Evolutionary conservation across 2,888 invertebrate species (phyloP).

Genomic region (Rhyacophila evoluta): DNA sequence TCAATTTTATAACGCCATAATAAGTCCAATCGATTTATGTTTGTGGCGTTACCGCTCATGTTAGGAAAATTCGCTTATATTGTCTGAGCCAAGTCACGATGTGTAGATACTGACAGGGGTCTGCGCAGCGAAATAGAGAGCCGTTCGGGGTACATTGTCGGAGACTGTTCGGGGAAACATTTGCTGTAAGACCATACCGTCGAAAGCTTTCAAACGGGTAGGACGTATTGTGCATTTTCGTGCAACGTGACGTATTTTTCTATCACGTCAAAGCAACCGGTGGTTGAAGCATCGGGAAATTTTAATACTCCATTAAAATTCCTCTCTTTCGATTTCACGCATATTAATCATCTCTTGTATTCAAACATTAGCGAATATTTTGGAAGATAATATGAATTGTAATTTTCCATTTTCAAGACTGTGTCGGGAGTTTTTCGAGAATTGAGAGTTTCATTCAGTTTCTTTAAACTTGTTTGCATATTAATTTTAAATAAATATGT

Average conservation of each 20-base stretch:
- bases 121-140: conserved; percentile 3
- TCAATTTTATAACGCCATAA: too few relatives aligned
- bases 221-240: background rate
- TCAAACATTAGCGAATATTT: background rate
- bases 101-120: background rate
- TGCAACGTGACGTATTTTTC: background rate
- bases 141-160: background rate
- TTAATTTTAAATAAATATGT: background rate
- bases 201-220: background rate
- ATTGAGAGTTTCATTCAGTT: background rate
- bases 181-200: background rate
- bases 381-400: background rate
- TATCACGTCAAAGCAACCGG: conserved; percentile 25
- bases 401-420: background rate
- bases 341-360: background rate
- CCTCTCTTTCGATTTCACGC: background rate
- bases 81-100: background rate
- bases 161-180: background rate
- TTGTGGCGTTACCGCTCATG: background rate
- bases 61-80: background rate
- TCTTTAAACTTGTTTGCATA: background rate
- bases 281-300: conserved; percentile 2
- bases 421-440: background rate
- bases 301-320: conserved; percentile 11
- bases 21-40: too few relatives aligned